Evolutionary conservation across 2,797 vertebrate species (phyloP), one percentile per base, ranked within the genome.

Genomic region (Acrossocheilus fasciatus): DNA sequence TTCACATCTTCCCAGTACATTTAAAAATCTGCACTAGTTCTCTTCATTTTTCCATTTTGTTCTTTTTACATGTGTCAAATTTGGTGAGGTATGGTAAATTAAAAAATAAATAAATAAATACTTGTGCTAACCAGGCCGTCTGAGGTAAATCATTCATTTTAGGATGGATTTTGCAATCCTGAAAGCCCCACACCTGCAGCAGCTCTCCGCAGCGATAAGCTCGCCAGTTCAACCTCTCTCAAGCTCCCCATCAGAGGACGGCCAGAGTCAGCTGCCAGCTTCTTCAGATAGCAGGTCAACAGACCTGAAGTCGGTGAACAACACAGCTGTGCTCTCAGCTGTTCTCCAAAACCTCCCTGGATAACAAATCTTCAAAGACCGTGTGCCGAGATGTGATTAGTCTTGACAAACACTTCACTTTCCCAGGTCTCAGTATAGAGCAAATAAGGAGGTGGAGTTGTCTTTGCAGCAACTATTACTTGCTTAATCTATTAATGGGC

Each of bases 251-350:
- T 73, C 47, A 43, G 50, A 70, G 50, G 15, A 70, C 2, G 4
- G 78, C 8, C 59, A 57, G 45, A 36, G 20, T 81, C 45, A 50
- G 23, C 81, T 82, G 81, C 68, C 68, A 73, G 81, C 68, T 41
- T 73, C 68, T 72, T 82, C 68, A 70, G 36, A 72, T 69, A 43
- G 23, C 50, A 82, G 81, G 62, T 81, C 62, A 81, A 81, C 43
- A 81, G 43, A 68, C 79, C 62, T 81, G 79, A 68, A 81, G 79
- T 36, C 26, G 68, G 79, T 36, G 79, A 68, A 81, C 79, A 81
- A 50, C 59, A 81, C 79, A 81, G 79, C 79, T 81, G 79, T 81
- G 79, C 62, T 68, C 62, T 81, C 62, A 81, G 62, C 79, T 81
- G 79, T 81, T 81, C 79, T 68, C 62, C 50, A 57, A 82, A 82